Conservation (phyloP, 2,797 vertebrate genomes). For the Protonibea diacanthus region DNA sequence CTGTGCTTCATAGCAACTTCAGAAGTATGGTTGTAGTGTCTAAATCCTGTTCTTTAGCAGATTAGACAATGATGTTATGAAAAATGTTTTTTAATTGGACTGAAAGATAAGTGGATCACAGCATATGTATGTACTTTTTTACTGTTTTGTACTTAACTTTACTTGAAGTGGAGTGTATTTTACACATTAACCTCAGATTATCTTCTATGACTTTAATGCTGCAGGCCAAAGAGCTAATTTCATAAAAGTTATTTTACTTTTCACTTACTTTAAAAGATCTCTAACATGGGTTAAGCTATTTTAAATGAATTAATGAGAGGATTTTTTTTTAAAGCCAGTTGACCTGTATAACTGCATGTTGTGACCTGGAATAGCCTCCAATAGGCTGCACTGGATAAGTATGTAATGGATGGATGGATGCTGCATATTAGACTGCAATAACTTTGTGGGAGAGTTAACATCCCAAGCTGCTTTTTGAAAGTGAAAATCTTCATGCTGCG, state of each 20-base stretch:
- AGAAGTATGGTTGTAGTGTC: background rate
- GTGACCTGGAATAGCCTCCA: background rate
- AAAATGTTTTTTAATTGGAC: background rate
- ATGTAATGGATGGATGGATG: background rate
- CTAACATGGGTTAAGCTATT: background rate
- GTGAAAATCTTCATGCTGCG: constrained; percentile 21
- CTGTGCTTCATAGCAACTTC: background rate
- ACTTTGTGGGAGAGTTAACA: background rate
- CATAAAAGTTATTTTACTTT: background rate
- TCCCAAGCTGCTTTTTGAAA: constrained; percentile 12
- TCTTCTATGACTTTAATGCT: background rate
- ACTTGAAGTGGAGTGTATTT: background rate
- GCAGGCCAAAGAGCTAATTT: background rate
- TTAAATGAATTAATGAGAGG: background rate
- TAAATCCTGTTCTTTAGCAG: too few relatives aligned
- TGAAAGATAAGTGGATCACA: background rate
- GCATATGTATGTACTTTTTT: background rate
- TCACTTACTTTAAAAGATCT: background rate
- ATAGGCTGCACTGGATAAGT: background rate
- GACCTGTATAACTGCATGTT: background rate
- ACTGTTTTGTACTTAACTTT: background rate
- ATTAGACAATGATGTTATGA: too few relatives aligned
- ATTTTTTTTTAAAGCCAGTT: background rate
- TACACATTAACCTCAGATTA: background rate
- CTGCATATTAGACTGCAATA: background rate